These are phyloP conservation scores for Trididemnum nubilum DNA, from an alignment of 23 tunicate genomes.

Conservation along the genomic window DNA sequence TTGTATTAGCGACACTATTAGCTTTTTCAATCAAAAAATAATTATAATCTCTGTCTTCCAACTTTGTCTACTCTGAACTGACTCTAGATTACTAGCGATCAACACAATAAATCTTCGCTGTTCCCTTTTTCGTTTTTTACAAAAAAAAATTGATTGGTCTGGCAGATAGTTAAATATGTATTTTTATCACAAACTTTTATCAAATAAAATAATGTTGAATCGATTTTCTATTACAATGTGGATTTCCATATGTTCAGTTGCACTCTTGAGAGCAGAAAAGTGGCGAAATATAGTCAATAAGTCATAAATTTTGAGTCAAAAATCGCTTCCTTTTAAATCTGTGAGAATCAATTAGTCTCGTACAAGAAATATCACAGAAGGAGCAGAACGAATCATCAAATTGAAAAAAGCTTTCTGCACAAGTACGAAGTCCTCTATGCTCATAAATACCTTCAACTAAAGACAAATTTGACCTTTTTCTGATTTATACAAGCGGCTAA, in stretches of 20 bases:
- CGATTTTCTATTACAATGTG: conserved; percentile 13
- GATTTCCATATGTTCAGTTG: neutral
- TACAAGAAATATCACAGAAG: conserved; percentile 36
- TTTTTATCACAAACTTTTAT: conserved; percentile 2
- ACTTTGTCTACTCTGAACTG: too few species aligned
- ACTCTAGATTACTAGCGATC: too few species aligned
- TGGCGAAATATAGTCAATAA: conserved; percentile 16
- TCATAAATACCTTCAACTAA: conserved; percentile 1
- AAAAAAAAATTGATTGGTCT: too few species aligned
- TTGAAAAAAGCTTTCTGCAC: neutral
- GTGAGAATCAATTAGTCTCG: conserved; percentile 36
- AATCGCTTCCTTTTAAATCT: neutral
- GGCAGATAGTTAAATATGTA: neutral
- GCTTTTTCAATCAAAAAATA: too few species aligned
- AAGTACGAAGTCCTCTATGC: neutral
- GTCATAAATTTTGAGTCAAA: conserved; percentile 39
- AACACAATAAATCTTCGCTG: too few species aligned
- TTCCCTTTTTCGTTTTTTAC: too few species aligned
- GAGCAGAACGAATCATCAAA: conserved; percentile 41
- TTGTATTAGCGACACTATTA: too few species aligned
- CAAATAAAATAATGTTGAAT: neutral
- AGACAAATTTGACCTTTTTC: conserved; percentile 9
- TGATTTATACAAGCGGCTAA: neutral
- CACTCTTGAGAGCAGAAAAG: neutral
- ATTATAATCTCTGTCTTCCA: too few species aligned